These are phyloP conservation scores for Arctia plantaginis DNA, from an alignment of 2,888 invertebrate genomes.

Conservation along the genomic window DNA sequence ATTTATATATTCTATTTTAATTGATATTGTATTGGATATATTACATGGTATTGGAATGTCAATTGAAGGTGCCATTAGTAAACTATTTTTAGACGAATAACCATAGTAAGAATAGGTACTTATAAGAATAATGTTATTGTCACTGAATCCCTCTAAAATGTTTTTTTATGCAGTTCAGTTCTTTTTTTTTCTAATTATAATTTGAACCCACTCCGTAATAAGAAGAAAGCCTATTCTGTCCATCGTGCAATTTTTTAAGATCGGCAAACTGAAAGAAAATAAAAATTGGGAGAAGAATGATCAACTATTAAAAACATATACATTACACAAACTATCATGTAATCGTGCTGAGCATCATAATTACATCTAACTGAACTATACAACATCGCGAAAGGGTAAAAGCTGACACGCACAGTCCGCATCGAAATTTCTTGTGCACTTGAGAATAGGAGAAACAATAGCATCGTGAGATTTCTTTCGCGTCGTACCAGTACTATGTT, in stretches of 20 bases:
- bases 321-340: constrained; percentile 52
- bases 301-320: constrained; percentile 55
- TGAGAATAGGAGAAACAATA: constrained; percentile 78
- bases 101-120: not conserved
- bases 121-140: not conserved
- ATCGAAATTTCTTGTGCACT: constrained; percentile 73
- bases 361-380: constrained; percentile 67
- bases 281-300: constrained; percentile 18
- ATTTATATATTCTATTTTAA: not conserved
- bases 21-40: not conserved
- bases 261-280: not conserved
- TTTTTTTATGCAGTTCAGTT: constrained; percentile 22
- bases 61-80: not conserved
- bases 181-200: not conserved
- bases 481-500: constrained; percentile 63
- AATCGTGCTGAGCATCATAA: constrained; percentile 68
- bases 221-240: not conserved
- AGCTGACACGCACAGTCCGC: constrained; percentile 71
- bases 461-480: constrained; percentile 80
- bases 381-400: constrained; percentile 76
- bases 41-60: not conserved
- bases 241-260: not conserved
- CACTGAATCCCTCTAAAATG: not conserved
- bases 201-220: not conserved
- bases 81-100: not conserved